Conservation (phyloP, 1,140 invertebrate genomes). For the Drosophila parvula region DNA sequence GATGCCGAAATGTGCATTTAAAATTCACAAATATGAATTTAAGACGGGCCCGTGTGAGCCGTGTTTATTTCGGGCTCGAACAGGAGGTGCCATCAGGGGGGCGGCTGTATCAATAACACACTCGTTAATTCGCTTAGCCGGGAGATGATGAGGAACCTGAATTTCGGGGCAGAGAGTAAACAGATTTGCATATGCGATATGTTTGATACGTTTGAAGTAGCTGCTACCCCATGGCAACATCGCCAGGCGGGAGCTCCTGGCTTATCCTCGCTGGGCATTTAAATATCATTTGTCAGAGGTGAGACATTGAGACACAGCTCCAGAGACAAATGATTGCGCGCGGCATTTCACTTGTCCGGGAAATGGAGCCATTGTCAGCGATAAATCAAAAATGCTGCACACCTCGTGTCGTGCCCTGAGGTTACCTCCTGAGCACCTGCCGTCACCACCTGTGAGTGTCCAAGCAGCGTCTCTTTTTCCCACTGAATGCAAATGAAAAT, state of each 20-base stretch:
- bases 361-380: slow-evolving; percentile 38
- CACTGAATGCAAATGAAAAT: slow-evolving; percentile 60
- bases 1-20: slow-evolving; percentile 54
- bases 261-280: slow-evolving; percentile 37
- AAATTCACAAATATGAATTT: slow-evolving; percentile 48
- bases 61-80: slow-evolving; percentile 14
- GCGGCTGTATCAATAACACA: slow-evolving; percentile 63
- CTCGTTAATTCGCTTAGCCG: slow-evolving; percentile 76
- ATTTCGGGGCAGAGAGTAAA: slow-evolving; percentile 43
- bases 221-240: slow-evolving; percentile 21
- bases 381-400: slow-evolving; percentile 76
- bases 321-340: slow-evolving; percentile 70
- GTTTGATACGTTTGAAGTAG: slow-evolving; percentile 55
- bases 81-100: background rate
- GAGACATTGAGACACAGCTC: slow-evolving; percentile 11
- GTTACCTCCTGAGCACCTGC: slow-evolving; percentile 41
- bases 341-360: slow-evolving; percentile 22
- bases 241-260: background rate
- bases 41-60: background rate
- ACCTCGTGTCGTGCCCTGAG: slow-evolving; percentile 14
- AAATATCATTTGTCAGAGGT: slow-evolving; percentile 71
- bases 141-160: slow-evolving; percentile 43
- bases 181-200: slow-evolving; percentile 67
- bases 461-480: background rate
- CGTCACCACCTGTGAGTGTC: slow-evolving; percentile 16